Percentiles rank a stretch among this genome's conserved stretches.
Evolutionary conservation across 2,797 vertebrate species (phyloP).

Genomic region (Chromobotia macracanthus): DNA sequence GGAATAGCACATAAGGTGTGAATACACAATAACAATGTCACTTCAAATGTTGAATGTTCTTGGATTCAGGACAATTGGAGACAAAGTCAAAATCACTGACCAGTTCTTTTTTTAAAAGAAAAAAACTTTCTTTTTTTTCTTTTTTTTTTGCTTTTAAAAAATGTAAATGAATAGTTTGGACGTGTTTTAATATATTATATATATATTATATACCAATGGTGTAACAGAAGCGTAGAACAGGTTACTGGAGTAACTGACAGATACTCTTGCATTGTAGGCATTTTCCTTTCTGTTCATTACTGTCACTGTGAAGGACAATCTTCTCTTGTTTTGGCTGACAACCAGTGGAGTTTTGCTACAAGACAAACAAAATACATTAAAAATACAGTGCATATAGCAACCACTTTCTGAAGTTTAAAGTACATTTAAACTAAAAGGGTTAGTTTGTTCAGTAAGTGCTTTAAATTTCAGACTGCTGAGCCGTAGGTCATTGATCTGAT

Average conservation of each 20-base stretch:
- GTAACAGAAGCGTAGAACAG: slow-evolving; percentile 82
- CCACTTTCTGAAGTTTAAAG: too few relatives aligned
- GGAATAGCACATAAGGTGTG: slow-evolving; percentile 12
- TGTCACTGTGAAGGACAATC: slow-evolving; percentile 74
- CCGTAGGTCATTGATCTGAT: too few relatives aligned
- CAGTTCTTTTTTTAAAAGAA: slow-evolving; percentile 77
- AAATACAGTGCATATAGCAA: not conserved
- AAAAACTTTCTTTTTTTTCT: too few relatives aligned
- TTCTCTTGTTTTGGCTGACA: slow-evolving; percentile 80
- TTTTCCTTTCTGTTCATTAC: slow-evolving; percentile 82
- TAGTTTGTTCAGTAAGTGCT: not conserved
- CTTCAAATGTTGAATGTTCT: not conserved
- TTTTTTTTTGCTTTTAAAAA: too few relatives aligned
- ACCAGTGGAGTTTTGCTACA: slow-evolving; percentile 66
- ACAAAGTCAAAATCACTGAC: slow-evolving; percentile 66
- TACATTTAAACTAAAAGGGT: not conserved
- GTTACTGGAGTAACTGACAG: slow-evolving; percentile 78
- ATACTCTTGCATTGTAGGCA: slow-evolving; percentile 81
- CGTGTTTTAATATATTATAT: not conserved
- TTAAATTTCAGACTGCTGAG: not conserved
- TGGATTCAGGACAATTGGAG: not conserved
- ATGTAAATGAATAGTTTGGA: not conserved
- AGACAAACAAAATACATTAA: slow-evolving; percentile 17
- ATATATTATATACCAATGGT: slow-evolving; percentile 68
- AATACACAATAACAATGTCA: not conserved